Evolutionary conservation across 2,113 vertebrate genomes (phyloP).

Genomic region (Engystomops pustulosus): DNA sequence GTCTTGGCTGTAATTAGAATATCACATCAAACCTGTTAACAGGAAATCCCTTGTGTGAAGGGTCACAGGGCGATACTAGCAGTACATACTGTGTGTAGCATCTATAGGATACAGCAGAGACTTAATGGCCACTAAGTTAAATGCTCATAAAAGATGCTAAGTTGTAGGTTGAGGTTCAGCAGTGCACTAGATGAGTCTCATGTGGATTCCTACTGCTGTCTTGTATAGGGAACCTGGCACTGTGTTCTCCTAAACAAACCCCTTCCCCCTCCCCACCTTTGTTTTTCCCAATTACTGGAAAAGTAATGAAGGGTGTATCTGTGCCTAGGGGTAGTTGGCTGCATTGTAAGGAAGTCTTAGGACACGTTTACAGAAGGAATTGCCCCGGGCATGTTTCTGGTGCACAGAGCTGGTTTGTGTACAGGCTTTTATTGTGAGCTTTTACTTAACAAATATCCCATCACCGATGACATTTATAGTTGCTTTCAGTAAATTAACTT

Average conservation of each 20-base stretch:
- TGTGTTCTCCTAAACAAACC: neutral
- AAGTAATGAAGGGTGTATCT: neutral
- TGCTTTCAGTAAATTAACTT: neutral
- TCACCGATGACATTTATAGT: neutral
- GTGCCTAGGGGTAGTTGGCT: neutral
- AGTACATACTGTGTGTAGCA: neutral
- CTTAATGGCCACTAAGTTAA: neutral
- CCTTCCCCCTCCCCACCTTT: neutral
- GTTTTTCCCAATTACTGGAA: neutral
- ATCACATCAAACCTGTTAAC: too few species aligned
- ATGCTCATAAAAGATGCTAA: too few species aligned
- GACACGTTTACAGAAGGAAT: conserved; percentile 26
- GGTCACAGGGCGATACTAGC: neutral
- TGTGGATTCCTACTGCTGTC: neutral
- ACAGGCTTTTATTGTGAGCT: conserved; percentile 17
- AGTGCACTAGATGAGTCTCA: too few species aligned
- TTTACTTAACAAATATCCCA: neutral
- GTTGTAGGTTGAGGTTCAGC: too few species aligned
- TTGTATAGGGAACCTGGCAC: neutral
- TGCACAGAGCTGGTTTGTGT: conserved; percentile 17
- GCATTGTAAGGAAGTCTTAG: conserved; percentile 15
- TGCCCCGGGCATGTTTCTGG: neutral
- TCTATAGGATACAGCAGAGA: neutral
- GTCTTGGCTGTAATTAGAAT: too few species aligned
- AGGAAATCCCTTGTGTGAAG: neutral